Evolutionary conservation across 2,888 invertebrate species (phyloP).

Genomic region (Hyppa rectilinea): DNA sequence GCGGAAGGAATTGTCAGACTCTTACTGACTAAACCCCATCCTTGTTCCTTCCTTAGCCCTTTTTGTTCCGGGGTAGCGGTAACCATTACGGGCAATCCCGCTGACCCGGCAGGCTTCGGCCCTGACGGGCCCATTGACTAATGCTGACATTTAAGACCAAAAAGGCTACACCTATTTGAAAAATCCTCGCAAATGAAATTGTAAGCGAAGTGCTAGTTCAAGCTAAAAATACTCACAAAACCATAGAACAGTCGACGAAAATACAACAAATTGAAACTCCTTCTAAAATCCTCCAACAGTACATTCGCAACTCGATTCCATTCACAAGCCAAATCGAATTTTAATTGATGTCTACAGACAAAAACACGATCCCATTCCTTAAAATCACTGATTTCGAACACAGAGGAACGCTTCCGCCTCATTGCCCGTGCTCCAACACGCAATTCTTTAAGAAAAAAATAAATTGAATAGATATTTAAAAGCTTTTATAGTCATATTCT

Average conservation of each 20-base stretch:
- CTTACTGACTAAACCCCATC: too few relatives aligned
- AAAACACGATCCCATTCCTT: slow-evolving; percentile 51
- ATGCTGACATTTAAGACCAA: too few relatives aligned
- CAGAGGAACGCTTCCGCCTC: slow-evolving; percentile 43
- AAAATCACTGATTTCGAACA: slow-evolving; percentile 61
- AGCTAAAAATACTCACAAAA: slow-evolving; percentile 12
- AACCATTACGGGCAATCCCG: too few relatives aligned
- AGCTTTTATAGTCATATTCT: slow-evolving; percentile 71
- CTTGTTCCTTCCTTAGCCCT: too few relatives aligned
- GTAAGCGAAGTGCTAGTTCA: too few relatives aligned
- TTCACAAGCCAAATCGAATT: slow-evolving; percentile 57
- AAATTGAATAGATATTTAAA: slow-evolving; percentile 61
- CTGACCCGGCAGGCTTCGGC: too few relatives aligned
- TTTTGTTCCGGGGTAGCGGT: too few relatives aligned
- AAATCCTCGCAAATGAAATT: too few relatives aligned
- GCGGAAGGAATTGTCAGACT: too few relatives aligned
- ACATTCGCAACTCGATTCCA: slow-evolving; percentile 25
- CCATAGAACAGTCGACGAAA: not conserved
- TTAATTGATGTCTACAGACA: slow-evolving; percentile 64
- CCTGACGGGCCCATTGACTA: too few relatives aligned
- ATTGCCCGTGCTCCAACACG: slow-evolving; percentile 45
- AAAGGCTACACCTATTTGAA: too few relatives aligned
- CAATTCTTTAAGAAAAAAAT: slow-evolving; percentile 53
- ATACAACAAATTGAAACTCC: slow-evolving; percentile 40
- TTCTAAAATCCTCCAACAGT: slow-evolving; percentile 24